Base-by-base conservation (phyloP, 2,113 vertebrate genomes). In the Urocolius indicus region DNA sequence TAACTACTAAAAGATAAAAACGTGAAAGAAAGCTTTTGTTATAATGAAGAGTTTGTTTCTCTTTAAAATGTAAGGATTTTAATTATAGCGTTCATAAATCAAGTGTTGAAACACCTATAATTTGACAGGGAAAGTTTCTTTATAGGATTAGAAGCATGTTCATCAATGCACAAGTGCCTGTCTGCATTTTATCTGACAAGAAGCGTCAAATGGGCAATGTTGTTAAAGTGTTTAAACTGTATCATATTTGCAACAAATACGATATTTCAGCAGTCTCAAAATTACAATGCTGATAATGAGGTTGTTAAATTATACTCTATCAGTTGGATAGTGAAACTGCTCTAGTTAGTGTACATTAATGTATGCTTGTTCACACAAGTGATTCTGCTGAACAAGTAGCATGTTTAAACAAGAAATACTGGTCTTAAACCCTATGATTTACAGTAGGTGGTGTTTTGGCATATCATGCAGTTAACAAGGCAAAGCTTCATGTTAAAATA, bases 331-430 rank as follows among this genome's bases (percentile, higher is more conserved):
- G 95, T 90, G 90, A 97, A 96, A 96, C 93, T 95, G 89, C 89
- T 95, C 34, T 94, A 93, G 94, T 95, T 96, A 90, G 91, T 88
- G 74, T 97, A 96, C 97, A 74, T 96, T 96, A 97, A 96, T 97
- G 92, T 95, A 6, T 97, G 95, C 98, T 97, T 98, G 98, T 98
- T 97, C 97, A 95, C 97, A 97, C 98, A 98, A 97, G 98, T 92
- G 97, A 97, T 97, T 97, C 92, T 98, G 97, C 96, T 97, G 97
- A 98, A 96, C 93, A 95, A 97, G 97, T 95, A 97, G 89, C 98
- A 67, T 98, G 98, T 98, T 98, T 90, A 91, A 98, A 98, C 98
- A 98, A 98, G 98, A 98, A 98, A 98, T 96, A 98, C 97, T 97
- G 96, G 97, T 98, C 98, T 95, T 90, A 95, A 98, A 96, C 82